A percentile compares a stretch with the other conserved stretches of the same genome.
Conservation (phyloP, 30 jellyfish, hydroid and myxozoan genomes). For the Aurelia aurita complex sp. Pacific region DNA sequence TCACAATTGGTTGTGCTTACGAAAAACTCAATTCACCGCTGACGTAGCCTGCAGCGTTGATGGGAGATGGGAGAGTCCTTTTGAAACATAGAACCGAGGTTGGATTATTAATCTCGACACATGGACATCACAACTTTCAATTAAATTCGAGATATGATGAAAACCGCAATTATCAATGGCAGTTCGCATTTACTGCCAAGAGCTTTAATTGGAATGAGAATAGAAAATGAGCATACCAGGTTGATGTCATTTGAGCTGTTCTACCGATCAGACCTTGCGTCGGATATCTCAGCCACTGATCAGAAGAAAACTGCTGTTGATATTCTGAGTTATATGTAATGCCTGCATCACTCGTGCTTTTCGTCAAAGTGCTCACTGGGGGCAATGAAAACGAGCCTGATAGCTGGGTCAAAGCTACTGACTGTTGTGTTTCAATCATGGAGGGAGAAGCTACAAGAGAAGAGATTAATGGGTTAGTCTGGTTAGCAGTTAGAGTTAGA, state of each 20-base stretch:
- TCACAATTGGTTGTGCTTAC: no score
- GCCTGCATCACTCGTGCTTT: slow-evolving; percentile 81
- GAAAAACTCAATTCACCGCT: no score
- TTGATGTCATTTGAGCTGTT: slow-evolving; percentile 67
- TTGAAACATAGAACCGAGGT: no score
- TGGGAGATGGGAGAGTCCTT: no score
- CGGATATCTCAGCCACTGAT: slow-evolving; percentile 84
- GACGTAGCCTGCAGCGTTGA: no score
- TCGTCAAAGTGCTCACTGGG: slow-evolving; percentile 99
- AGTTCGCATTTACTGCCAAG: no score
- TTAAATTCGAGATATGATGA: no score
- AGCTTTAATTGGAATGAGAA: no score
- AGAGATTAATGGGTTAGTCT: slow-evolving; percentile 28
- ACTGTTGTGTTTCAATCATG: slow-evolving; percentile 64
- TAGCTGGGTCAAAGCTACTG: slow-evolving; percentile 65
- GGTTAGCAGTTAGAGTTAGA: not conserved
- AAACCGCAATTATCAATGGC: no score
- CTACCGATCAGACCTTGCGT: slow-evolving; percentile 79
- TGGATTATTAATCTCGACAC: no score
- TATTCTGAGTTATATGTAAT: slow-evolving; percentile 50
- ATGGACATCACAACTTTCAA: no score
- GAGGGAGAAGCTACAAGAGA: slow-evolving; percentile 76
- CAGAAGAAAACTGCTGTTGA: slow-evolving; percentile 71
- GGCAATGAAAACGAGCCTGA: slow-evolving; percentile 84
- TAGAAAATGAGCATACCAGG: slow-evolving; percentile 60